A percentile compares a stretch with the other conserved stretches of the same genome.
phyloP scores from a whole-genome alignment of 2,888 invertebrate species.

The Nomada ferruginata region DNA sequence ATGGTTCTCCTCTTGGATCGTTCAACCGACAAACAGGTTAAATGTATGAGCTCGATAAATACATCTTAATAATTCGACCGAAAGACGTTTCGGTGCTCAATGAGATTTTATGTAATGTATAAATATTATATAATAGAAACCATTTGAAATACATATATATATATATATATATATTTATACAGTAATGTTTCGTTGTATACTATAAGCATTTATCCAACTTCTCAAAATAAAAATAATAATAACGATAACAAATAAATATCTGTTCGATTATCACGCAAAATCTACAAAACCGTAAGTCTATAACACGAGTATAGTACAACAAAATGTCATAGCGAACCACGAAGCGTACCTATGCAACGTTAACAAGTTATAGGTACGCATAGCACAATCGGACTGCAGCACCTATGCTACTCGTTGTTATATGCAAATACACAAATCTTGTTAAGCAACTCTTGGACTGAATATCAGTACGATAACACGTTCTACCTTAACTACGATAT shows the following conservation, averaged over 20 bases:
- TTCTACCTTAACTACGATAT: background rate
- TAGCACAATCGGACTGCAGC: background rate
- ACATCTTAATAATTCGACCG: background rate
- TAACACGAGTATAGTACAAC: background rate
- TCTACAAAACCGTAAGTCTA: background rate
- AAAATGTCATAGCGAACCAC: background rate
- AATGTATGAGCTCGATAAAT: constrained; percentile 19
- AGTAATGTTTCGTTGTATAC: no score
- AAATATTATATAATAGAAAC: no score
- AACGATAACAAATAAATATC: no score
- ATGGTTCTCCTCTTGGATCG: constrained; percentile 10
- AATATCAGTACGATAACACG: background rate
- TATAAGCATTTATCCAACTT: no score
- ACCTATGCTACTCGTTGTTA: background rate
- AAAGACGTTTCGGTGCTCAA: background rate
- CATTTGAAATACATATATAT: no score
- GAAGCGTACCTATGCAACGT: background rate
- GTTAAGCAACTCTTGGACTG: constrained; percentile 8
- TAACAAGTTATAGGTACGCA: constrained; percentile 14
- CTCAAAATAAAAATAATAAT: no score
- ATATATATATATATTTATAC: no score
- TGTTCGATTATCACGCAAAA: background rate
- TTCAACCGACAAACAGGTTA: background rate
- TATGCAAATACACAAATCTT: constrained; percentile 21
- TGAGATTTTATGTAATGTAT: background rate